Evolutionary conservation across 2,113 vertebrate genomes (phyloP), one percentile per base, ranked within the genome.

Genomic region (Boleophthalmus pectinirostris): DNA sequence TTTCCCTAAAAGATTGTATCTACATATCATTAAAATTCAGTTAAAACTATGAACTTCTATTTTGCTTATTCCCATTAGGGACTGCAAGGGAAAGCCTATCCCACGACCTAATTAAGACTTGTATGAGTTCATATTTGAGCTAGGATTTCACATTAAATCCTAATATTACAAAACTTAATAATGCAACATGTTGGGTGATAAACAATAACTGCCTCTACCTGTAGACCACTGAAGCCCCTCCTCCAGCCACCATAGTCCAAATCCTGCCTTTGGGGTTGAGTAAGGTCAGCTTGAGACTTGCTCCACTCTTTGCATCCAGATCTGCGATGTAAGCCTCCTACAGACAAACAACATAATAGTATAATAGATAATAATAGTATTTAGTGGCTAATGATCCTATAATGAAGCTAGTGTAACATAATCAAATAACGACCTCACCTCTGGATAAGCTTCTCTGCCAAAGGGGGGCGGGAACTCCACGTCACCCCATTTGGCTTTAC

Each of bases 241-340:
- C 98, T 18, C 98, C 98, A 0, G 98, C 98, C 89, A 99, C 98
- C 98, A 99, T 99, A 74, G 98, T 99, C 98, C 98, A 99, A 88
- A 99, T 99, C 67, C 97, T 94, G 49, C 97, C 98, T 53, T 90
- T 93, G 25, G 98, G 97, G 84, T 99, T 99, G 70, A 99, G 93
- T 79, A 99, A 90, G 0, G 98, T 99, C 6, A 99, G 87, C 79
- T 99, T 99, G 75, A 99, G 89, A 92, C 98, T 99, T 53, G 98
- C 98, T 8, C 98, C 98, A 5, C 98, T 99, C 90, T 99, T 99
- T 66, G 98, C 95, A 77, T 99, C 97, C 85, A 99, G 92, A 78
- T 99, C 97, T 43, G 97, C 97, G 13, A 99, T 98, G 86, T 99
- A 99, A 33, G 97, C 97, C 87, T 99, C 98, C 98, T 99, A 79